Conservation (phyloP, 2,797 vertebrate genomes). For the Lepus townsendii region DNA sequence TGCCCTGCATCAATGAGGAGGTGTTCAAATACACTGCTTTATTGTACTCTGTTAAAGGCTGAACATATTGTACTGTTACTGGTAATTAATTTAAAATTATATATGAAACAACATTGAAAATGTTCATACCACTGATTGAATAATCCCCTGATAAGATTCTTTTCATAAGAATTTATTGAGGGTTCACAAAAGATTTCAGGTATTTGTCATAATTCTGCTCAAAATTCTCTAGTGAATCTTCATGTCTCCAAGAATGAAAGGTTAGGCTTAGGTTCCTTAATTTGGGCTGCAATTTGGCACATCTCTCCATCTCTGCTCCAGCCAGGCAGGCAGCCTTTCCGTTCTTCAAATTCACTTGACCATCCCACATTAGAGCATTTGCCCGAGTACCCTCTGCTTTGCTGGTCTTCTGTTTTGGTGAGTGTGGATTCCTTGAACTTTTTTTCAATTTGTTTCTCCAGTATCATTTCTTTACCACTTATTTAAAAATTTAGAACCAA, state of each 20-base stretch:
- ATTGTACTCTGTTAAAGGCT: neutral
- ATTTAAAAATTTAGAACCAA: neutral
- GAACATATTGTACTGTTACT: neutral
- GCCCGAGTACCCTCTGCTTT: neutral
- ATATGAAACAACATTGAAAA: neutral
- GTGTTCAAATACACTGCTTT: too few relatives aligned
- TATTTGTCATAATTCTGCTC: neutral
- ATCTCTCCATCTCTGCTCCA: neutral
- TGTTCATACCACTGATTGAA: neutral
- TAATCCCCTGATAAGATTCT: neutral
- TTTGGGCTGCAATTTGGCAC: neutral
- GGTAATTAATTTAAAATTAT: neutral
- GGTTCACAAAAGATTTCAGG: neutral
- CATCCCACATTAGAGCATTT: neutral
- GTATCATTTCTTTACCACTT: too few relatives aligned
- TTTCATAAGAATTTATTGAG: neutral
- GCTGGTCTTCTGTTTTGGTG: neutral
- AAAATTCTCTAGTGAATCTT: neutral
- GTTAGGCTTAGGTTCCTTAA: neutral
- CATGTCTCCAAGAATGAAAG: neutral
- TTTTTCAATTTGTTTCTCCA: neutral
- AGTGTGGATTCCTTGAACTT: neutral
- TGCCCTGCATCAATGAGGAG: neutral
- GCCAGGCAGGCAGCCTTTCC: neutral
- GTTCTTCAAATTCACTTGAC: neutral